Base-by-base conservation (phyloP, 2,113 vertebrate species). In the Zosterops hypoxanthus region DNA sequence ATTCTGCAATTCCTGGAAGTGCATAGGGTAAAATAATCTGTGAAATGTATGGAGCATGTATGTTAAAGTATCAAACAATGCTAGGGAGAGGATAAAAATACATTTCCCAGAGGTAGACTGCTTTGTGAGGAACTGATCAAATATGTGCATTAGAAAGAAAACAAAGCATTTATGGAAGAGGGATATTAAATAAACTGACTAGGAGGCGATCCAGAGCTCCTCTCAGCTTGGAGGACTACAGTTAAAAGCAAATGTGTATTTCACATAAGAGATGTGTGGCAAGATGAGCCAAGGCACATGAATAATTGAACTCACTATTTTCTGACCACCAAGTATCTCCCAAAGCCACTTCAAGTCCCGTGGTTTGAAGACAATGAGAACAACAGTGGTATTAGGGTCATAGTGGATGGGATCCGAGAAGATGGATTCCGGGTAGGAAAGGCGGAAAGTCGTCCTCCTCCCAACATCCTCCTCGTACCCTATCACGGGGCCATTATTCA, bases 391-490 rank as follows among this genome's bases (percentile, higher is more conserved):
- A 5, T 98, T 97, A 11, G 98, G 98, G 73, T 98, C 98, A 0
- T 97, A 97, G 91, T 98, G 97, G 86, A 68, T 91, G 4, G 96
- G 96, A 96, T 98, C 97, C 15, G 98, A 97, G 96, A 98, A 98
- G 93, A 98, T 91, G 41, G 98, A 98, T 83, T 98, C 98, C 4
- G 98, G 98, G 85, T 98, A 98, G 92, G 98, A 98, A 69, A 98
- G 98, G 82, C 98, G 97, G 94, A 98, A 98, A 17, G 98, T 98
- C 2, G 98, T 98, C 88, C 94, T 98, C 90, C 95, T 98, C 22
- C 98, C 98, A 88, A 98, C 98, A 76, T 98, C 98, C 14, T 98
- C 97, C 97, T 98, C 98, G 0, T 98, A 98, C 55, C 98, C 98
- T 95, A 98, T 78, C 82, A 98, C 96, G 53, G 98, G 98, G 75